These are phyloP conservation scores for Phalacrocorax carbo DNA, from an alignment of 2,113 vertebrate genomes.

Conservation along the genomic window DNA sequence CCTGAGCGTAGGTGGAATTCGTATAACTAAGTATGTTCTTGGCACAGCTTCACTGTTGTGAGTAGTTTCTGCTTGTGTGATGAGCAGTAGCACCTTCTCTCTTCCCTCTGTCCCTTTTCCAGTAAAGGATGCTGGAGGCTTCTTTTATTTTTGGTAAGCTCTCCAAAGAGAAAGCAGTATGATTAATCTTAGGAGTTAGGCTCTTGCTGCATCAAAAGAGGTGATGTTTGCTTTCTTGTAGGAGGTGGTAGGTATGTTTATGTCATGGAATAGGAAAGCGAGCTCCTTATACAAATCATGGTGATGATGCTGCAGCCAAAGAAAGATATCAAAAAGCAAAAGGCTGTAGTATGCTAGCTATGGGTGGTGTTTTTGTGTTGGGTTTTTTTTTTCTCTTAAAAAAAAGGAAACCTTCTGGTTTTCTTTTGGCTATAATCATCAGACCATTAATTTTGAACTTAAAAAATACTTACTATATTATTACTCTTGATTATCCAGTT, in stretches of 20 bases:
- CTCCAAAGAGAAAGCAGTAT: not conserved
- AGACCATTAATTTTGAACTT: not conserved
- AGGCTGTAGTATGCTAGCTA: not conserved
- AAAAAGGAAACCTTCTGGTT: not conserved
- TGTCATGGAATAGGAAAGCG: not conserved
- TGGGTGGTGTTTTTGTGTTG: too few species aligned
- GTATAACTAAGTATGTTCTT: not conserved
- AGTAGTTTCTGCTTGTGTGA: not conserved
- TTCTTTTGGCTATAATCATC: not conserved
- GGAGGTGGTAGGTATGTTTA: not conserved
- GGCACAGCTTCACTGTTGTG: not conserved
- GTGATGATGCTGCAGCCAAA: not conserved
- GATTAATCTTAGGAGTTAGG: slow-evolving; percentile 23
- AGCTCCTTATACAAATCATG: not conserved
- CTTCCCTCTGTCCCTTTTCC: not conserved
- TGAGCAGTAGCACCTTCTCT: not conserved
- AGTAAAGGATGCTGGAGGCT: not conserved
- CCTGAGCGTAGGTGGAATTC: not conserved
- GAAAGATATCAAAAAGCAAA: not conserved
- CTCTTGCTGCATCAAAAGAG: slow-evolving; percentile 5
- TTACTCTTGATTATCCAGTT: not conserved
- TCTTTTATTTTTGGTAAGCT: not conserved
- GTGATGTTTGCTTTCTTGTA: not conserved
- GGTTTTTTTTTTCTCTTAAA: too few species aligned
- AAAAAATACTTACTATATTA: not conserved